Evolutionary conservation across 1,140 invertebrate species (phyloP).

Genomic region (Bombus turneri): DNA sequence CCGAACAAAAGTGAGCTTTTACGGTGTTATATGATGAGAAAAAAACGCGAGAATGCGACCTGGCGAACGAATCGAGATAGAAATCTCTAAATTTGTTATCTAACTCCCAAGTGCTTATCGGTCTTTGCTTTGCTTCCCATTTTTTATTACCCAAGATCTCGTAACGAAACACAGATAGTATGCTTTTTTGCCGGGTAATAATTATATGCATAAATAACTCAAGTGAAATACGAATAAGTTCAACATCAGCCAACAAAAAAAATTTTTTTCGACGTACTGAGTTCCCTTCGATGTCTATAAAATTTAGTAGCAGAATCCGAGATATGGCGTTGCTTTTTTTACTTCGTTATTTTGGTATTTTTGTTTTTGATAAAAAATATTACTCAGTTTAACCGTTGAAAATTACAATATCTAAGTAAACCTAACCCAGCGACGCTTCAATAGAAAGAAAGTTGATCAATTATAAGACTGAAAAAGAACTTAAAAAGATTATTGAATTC

Average conservation of each 20-base stretch:
- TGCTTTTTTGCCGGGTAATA: slow-evolving; percentile 25
- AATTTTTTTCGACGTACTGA: not conserved
- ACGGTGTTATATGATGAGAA: not conserved
- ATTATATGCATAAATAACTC: slow-evolving; percentile 45
- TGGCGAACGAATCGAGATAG: slow-evolving; percentile 12
- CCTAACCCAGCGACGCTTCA: too few relatives aligned
- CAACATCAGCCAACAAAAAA: not conserved
- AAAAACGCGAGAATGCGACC: too few relatives aligned
- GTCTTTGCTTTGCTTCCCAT: slow-evolving; percentile 34
- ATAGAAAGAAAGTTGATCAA: too few relatives aligned
- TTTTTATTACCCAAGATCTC: slow-evolving; percentile 23
- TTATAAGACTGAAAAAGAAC: not conserved
- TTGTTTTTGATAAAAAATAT: too few relatives aligned
- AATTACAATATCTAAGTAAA: too few relatives aligned
- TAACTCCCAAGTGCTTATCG: slow-evolving; percentile 52
- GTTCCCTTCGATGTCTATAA: not conserved
- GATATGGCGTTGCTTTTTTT: not conserved
- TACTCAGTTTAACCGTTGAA: too few relatives aligned
- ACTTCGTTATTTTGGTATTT: not conserved
- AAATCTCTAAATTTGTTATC: slow-evolving; percentile 43
- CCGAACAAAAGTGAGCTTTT: not conserved
- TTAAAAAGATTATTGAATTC: not conserved
- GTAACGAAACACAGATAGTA: slow-evolving; percentile 3
- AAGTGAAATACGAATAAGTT: slow-evolving; percentile 9
- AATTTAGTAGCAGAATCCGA: not conserved